Percentiles rank a stretch among this genome's conserved stretches.
Evolutionary conservation across 2,797 vertebrate genomes (phyloP).

Genomic region (Crax fasciolata): DNA sequence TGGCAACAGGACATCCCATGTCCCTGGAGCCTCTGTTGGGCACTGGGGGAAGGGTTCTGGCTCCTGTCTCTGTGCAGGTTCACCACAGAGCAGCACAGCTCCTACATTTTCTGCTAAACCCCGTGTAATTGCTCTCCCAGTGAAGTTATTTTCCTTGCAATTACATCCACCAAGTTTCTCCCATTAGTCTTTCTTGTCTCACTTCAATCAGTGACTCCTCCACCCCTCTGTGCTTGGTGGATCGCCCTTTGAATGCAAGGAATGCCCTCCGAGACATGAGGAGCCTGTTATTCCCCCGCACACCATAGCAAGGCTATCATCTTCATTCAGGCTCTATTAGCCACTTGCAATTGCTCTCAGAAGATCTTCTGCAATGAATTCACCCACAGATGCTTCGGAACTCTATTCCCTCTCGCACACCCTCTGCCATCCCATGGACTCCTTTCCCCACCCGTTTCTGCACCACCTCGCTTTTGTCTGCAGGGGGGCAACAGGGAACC

Average conservation of each 20-base stretch:
- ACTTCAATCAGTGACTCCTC: not conserved
- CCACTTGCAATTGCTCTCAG: not conserved
- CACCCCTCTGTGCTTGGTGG: not conserved
- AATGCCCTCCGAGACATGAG: not conserved
- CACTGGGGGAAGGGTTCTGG: no score
- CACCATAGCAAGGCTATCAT: not conserved
- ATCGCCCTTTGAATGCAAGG: not conserved
- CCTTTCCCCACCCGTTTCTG: not conserved
- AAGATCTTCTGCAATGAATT: not conserved
- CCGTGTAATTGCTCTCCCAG: not conserved
- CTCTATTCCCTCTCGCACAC: fast-evolving
- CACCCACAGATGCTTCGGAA: not conserved
- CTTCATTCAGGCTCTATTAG: not conserved
- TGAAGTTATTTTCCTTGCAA: not conserved
- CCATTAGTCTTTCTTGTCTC: not conserved
- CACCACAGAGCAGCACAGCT: not conserved
- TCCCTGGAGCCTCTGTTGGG: no score
- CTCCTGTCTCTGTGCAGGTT: not conserved
- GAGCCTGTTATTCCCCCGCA: not conserved
- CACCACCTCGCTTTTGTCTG: fast-evolving
- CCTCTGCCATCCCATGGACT: not conserved
- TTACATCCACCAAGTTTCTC: not conserved
- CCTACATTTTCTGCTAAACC: not conserved
- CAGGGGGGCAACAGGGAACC: not conserved
- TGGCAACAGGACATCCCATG: not conserved